Evolutionary conservation across 1,140 invertebrate species (phyloP).

Genomic region (Lordiphosa collinella): DNA sequence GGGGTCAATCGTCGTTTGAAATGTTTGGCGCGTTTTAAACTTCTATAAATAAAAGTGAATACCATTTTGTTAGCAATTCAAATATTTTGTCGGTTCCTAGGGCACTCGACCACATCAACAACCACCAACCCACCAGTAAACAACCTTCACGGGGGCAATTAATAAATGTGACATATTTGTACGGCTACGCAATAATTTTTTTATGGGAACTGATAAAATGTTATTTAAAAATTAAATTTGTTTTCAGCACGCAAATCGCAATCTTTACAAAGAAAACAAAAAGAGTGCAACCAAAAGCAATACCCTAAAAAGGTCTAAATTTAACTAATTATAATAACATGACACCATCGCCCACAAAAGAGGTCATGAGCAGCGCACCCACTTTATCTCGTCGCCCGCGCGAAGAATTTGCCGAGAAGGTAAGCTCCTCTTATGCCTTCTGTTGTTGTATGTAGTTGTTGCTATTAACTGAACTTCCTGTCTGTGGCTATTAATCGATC

Average conservation of each 20-base stretch:
- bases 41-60: constrained; percentile 7
- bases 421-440: too few species aligned
- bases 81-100: too few species aligned
- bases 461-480: constrained; percentile 55
- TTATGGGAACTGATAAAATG: constrained; percentile 59
- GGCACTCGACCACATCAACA: background rate
- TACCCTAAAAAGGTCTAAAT: constrained; percentile 10
- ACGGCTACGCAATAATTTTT: constrained; percentile 61
- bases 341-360: constrained; percentile 75
- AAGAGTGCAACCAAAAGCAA: constrained; percentile 60
- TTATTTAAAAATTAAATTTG: constrained; percentile 16
- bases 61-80: background rate
- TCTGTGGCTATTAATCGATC: constrained; percentile 55
- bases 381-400: constrained; percentile 72
- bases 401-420: constrained; percentile 75
- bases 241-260: constrained; percentile 42
- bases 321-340: constrained; percentile 21
- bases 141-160: constrained; percentile 9
- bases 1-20: background rate
- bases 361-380: constrained; percentile 58
- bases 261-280: constrained; percentile 20
- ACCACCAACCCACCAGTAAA: constrained; percentile 13
- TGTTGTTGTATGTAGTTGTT: constrained; percentile 6
- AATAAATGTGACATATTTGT: constrained; percentile 50
- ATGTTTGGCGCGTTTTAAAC: background rate